These are phyloP conservation scores for Colinus virginianus DNA, from an alignment of 2,113 vertebrate species.

Conservation along the genomic window DNA sequence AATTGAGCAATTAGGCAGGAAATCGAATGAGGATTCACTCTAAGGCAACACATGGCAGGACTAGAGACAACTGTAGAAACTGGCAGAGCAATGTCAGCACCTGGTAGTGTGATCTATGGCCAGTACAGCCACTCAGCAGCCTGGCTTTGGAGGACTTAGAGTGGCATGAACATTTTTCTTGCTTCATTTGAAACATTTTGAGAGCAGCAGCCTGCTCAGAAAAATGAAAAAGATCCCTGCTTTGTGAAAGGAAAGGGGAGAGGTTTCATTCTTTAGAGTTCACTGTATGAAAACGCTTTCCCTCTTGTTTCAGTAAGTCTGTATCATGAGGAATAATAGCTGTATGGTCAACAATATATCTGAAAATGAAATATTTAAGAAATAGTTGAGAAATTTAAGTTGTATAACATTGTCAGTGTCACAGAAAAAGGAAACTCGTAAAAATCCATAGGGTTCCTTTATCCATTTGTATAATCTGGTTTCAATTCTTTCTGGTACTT, in stretches of 20 bases:
- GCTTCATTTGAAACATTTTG: background rate
- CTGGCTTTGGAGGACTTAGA: background rate
- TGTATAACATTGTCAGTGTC: background rate
- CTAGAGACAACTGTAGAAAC: conserved; percentile 15
- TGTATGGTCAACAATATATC: background rate
- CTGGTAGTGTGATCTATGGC: background rate
- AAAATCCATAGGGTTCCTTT: background rate
- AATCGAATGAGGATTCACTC: background rate
- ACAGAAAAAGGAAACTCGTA: background rate
- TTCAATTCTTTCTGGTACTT: background rate
- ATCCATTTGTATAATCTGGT: background rate
- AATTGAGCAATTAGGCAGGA: conserved; percentile 38
- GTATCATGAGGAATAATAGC: background rate
- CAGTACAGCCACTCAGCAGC: background rate
- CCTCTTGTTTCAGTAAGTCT: background rate
- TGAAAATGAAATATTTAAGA: background rate
- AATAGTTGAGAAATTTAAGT: background rate
- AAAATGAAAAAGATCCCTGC: background rate
- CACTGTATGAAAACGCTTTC: background rate
- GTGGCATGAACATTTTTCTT: background rate
- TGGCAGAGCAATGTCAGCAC: conserved; percentile 15
- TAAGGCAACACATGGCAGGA: conserved; percentile 3
- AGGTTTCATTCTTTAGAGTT: background rate
- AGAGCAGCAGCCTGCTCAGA: background rate
- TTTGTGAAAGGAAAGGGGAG: background rate